Percentiles rank a stretch among this genome's conserved stretches.
phyloP scores from a whole-genome alignment of 23 tunicate species.

The Halocynthia aurantium region DNA sequence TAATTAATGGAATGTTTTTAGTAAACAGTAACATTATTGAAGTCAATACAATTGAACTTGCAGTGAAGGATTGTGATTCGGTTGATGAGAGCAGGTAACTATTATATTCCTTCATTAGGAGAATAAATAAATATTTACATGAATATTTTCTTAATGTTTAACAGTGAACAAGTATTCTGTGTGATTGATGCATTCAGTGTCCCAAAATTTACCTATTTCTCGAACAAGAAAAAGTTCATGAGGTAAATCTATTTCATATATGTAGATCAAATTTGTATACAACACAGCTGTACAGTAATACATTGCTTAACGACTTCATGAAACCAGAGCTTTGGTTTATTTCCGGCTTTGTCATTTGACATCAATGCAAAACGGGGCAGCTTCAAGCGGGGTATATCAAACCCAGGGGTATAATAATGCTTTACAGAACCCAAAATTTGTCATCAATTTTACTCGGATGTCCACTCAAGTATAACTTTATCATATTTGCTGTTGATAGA shows the following conservation, averaged over 20 bases:
- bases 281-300: no score
- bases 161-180: slow-evolving; percentile 35
- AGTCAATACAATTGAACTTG: slow-evolving; percentile 33
- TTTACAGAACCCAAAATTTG: no score
- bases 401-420: no score
- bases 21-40: slow-evolving; percentile 58
- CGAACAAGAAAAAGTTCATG: slow-evolving; percentile 71
- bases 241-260: slow-evolving; percentile 27
- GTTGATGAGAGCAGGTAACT: slow-evolving; percentile 39
- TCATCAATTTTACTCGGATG: no score
- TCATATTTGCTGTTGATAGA: slow-evolving; percentile 10
- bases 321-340: no score
- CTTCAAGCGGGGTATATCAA: no score
- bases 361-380: no score
- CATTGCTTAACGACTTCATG: no score
- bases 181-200: slow-evolving; percentile 83
- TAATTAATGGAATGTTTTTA: slow-evolving; percentile 17
- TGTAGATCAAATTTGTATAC: no score
- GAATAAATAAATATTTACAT: background rate
- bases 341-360: no score
- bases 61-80: slow-evolving; percentile 49
- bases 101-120: background rate
- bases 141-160: background rate
- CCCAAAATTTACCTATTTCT: slow-evolving; percentile 63
- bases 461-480: no score